These are phyloP conservation scores for Crotalus viridis DNA, from an alignment of 2,113 vertebrate genomes.

Conservation along the genomic window DNA sequence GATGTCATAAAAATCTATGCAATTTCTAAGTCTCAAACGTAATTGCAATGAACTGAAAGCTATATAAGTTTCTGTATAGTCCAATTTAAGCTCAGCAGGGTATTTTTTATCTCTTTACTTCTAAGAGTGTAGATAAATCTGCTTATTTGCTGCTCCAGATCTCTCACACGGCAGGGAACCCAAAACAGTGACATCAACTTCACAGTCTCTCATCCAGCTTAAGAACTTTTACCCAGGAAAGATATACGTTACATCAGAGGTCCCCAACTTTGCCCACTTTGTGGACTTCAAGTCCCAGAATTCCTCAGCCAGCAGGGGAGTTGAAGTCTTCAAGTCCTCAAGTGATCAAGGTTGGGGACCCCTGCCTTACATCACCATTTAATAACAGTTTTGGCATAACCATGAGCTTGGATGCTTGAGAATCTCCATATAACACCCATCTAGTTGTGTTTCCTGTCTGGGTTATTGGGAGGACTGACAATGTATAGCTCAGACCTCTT, in stretches of 20 bases:
- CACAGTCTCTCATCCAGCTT: neutral
- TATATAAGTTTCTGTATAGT: neutral
- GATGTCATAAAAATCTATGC: conserved; percentile 10
- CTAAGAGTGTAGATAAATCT: neutral
- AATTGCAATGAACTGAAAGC: conserved; percentile 1
- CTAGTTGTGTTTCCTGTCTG: too few species aligned
- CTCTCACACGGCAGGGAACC: neutral
- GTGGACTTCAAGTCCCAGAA: too few species aligned
- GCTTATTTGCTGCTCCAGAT: neutral
- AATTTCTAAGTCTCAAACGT: conserved; percentile 9
- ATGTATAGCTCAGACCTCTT: too few species aligned
- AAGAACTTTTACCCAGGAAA: neutral
- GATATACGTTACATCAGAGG: neutral
- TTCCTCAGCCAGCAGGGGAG: too few species aligned
- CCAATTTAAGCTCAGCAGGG: accelerated
- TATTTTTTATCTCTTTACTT: neutral
- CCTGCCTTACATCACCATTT: too few species aligned
- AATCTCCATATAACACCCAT: too few species aligned
- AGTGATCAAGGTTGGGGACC: too few species aligned
- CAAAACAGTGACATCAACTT: neutral
- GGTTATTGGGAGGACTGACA: too few species aligned
- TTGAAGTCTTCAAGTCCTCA: too few species aligned
- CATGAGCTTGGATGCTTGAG: too few species aligned
- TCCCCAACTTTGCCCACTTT: too few species aligned
- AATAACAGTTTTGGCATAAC: too few species aligned